Base-by-base conservation (phyloP, 37 sponge, comb jelly and placozoan genomes). In the Oscarella lobularis region DNA sequence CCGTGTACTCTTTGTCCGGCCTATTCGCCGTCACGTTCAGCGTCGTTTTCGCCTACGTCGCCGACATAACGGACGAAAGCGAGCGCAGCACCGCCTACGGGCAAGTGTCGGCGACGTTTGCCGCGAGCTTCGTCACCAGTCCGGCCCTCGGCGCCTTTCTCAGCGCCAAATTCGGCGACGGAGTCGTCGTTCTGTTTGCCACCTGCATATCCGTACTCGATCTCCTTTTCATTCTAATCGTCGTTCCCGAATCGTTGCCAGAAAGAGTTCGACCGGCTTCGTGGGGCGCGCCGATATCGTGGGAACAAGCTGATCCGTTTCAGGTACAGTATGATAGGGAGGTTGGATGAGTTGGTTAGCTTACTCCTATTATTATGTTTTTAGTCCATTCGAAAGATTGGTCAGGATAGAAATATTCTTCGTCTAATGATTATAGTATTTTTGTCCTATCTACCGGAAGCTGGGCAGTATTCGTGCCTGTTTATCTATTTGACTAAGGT, bases 221-320 rank as follows among this genome's bases (percentile, higher is more conserved):
- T 72, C 71, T 92, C 2, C 2, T 86, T 31, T 92, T 92, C 80
- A 88, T 92, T 35, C 33, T 86, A 35, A 80, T 80, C 48, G 79
- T 82, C 81, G 87, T 92, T 0, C 93, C 93, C 0, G 93, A 92
- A 83, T 88, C 89, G 2, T 78, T 92, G 33, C 80, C 78, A 0
- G 87, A 83, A 55, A 6, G 39, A 0, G 41, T 76, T 1, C 73
- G 85, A 33, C 87, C 81, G 78, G 41, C 83, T 14, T 40, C 82
- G 35, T 91, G 92, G 92, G 88, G 88, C 1, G 71, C 80, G 0
- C 54, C 81, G 31, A 92, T 92, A 76, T 83, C 68, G 34, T 92
- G 93, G 89, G 87, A 92, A 41, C 86, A 92, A 67, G 93, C 87
- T 1, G 93, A 92, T 73, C 93, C 93, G 14, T 88, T 92, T 71